A percentile compares a stretch with the other conserved stretches of the same genome.
These are phyloP conservation scores for Ophraella communa DNA, from an alignment of 2,888 invertebrate species.

Conservation along the genomic window DNA sequence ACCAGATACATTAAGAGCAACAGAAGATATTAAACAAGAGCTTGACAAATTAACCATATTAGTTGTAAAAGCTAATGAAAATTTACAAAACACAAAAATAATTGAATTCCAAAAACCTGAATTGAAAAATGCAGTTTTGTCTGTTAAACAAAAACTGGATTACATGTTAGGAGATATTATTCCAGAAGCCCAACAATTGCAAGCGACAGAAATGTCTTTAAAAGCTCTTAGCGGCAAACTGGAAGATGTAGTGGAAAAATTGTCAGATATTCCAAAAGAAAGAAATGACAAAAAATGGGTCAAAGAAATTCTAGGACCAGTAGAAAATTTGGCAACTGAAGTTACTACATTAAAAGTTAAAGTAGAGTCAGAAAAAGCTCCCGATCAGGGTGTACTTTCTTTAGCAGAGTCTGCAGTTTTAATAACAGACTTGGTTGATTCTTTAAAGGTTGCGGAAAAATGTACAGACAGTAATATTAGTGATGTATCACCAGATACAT, in stretches of 20 bases:
- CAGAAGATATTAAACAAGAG: neutral
- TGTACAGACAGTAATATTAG: constrained; percentile 13
- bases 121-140: constrained; percentile 23
- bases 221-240: no score
- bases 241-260: no score
- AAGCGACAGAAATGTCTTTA: no score
- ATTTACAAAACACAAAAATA: neutral
- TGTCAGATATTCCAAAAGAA: no score
- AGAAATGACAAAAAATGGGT: no score
- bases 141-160: neutral
- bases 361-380: neutral
- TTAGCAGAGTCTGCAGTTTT: constrained; percentile 24
- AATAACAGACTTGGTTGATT: no score
- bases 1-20: neutral
- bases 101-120: neutral
- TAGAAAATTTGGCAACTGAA: no score
- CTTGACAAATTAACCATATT: neutral
- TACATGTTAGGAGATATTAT: no score
- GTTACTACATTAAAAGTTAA: no score
- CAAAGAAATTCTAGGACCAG: no score
- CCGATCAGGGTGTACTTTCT: constrained; percentile 32
- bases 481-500: neutral
- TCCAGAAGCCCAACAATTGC: no score
- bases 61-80: neutral
- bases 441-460: no score